Conservation (phyloP, 2,888 invertebrate genomes). For the Globia sparganii region DNA sequence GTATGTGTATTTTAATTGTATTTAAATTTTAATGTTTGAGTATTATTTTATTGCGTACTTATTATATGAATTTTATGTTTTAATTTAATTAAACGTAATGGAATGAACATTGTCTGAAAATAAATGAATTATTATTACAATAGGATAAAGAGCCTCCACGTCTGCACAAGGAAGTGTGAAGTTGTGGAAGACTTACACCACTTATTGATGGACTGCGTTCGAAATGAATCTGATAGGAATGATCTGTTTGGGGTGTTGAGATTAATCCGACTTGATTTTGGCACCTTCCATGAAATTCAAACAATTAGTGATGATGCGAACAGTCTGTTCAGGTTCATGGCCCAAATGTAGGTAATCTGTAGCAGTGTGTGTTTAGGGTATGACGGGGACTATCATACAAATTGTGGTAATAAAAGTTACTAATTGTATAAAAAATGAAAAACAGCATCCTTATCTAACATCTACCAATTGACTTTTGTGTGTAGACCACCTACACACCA, state of each 20-base stretch:
- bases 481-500: neutral
- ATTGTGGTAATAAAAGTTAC: neutral
- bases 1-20: neutral
- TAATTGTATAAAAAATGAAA: too few species aligned
- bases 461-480: too few species aligned
- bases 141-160: neutral
- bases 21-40: neutral
- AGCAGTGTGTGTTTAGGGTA: neutral
- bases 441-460: neutral
- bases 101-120: neutral
- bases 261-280: neutral
- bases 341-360: neutral
- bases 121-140: neutral
- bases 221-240: neutral
- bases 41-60: neutral
- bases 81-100: neutral
- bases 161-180: neutral
- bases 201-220: neutral
- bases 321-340: neutral
- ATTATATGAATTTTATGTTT: neutral
- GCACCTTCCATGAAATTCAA: neutral
- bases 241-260: neutral
- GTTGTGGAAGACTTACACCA: neutral
- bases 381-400: neutral
- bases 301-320: neutral